A percentile compares a stretch with the other conserved stretches of the same genome.
These are phyloP conservation scores for Andrena minutula DNA, from an alignment of 2,888 invertebrate genomes.

Conservation along the genomic window DNA sequence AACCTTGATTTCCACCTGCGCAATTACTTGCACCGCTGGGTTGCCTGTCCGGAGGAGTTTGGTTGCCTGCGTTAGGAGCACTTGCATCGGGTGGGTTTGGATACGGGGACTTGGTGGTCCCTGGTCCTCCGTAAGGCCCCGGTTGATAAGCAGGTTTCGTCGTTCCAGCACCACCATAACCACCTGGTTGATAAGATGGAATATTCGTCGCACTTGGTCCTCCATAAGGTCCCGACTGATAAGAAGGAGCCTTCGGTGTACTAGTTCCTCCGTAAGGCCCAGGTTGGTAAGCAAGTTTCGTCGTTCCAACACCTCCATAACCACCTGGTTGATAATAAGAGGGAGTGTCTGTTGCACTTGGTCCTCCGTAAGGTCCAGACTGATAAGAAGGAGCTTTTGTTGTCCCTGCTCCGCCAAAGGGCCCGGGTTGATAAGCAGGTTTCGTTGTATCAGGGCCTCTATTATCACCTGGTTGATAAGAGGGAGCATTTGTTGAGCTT, in stretches of 20 bases:
- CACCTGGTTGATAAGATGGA: neutral
- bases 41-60: neutral
- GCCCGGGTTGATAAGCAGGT: no score
- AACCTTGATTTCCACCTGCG: neutral
- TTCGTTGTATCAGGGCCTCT: no score
- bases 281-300: neutral
- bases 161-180: neutral
- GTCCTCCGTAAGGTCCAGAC: neutral
- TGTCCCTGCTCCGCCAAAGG: no score
- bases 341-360: neutral
- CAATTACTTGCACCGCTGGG: neutral
- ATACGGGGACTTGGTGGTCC: slow-evolving; percentile 4
- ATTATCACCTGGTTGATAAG: neutral
- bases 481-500: neutral
- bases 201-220: neutral
- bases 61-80: neutral
- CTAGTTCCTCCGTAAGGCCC: neutral
- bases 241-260: neutral
- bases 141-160: neutral
- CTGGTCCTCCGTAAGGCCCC: neutral
- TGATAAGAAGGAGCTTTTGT: neutral
- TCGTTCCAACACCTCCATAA: neutral
- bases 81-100: neutral
- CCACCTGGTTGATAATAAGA: neutral
- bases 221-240: neutral